Evolutionary conservation across 2,888 invertebrate genomes (phyloP), one percentile per base, ranked within the genome.

Genomic region (Sycophila texana): DNA sequence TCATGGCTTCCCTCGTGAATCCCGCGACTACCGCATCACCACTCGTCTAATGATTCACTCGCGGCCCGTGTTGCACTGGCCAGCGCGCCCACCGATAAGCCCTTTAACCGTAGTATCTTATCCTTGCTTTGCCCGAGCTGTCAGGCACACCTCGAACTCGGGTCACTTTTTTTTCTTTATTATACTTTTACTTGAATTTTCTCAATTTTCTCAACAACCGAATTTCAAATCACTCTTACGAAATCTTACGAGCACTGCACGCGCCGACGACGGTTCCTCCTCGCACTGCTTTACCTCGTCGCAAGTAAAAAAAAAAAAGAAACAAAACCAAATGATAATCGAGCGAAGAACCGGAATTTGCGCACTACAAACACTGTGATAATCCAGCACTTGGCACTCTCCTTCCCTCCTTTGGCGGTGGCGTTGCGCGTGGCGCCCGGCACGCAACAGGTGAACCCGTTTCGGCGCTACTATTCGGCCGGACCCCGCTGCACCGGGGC

Each of bases 1-100:
- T 90, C 90, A 90, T 90, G 90, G 89, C 90, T 90, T 88, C 90
- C 89, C 88, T 88, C 88, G 87, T 87, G 87, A 86, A 88, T 87
- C 87, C 89, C 86, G 86, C 89, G 86, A 90, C 90, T 90, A 90
- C 90, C 90, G 90, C 90, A 90, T 90, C 89, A 90, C 90, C 88
- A 87, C 86, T 86, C 84, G 85, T 86, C 86, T 85, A 77, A 47
- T 79, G 72, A 74, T 68, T 22, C 70, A 66, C 74, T 79, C 72
- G 66, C 61, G 79, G 75, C 58, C 74, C 61, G 68, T 71, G 57
- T 61, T 22, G 22, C 79, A 79, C 79, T 72, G 72, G 30, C 71
- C 76, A 55, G 67, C 61, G 67, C 65, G 49, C 66, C 20, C 60
- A 60, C 66, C 14, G n/a, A n/a, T 20, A 16, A 63, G 14, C 20